phyloP scores from a whole-genome alignment of 2,888 invertebrate genomes.

The Tenodera sinensis region DNA sequence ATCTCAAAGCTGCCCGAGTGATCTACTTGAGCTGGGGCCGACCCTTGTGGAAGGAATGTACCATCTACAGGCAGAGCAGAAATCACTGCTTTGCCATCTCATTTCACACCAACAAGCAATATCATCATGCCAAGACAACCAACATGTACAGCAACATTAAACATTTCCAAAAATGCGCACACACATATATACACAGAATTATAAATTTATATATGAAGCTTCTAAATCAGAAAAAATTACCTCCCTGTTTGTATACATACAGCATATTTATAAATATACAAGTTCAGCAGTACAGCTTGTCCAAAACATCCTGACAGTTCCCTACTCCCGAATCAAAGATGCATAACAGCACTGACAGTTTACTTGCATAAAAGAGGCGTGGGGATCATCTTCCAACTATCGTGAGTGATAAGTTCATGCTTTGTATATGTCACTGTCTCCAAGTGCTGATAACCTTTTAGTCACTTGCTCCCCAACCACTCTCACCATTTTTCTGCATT shows the following conservation, averaged over 20 bases:
- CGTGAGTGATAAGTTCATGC: too few relatives aligned
- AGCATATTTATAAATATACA: too few relatives aligned
- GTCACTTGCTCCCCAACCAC: too few relatives aligned
- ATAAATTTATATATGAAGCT: neutral
- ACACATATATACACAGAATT: neutral
- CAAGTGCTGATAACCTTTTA: too few relatives aligned
- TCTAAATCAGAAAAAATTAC: neutral
- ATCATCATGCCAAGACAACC: slow-evolving; percentile 14
- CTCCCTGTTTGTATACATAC: neutral
- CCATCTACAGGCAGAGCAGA: slow-evolving; percentile 43
- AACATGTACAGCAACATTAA: neutral
- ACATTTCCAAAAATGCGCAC: neutral
- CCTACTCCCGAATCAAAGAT: too few relatives aligned
- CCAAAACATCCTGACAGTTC: too few relatives aligned
- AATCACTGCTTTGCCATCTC: slow-evolving; percentile 12
- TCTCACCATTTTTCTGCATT: too few relatives aligned
- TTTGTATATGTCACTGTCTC: too few relatives aligned
- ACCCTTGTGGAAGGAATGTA: slow-evolving; percentile 32
- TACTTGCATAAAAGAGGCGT: too few relatives aligned
- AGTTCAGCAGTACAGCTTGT: too few relatives aligned
- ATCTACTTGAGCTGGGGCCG: slow-evolving; percentile 41
- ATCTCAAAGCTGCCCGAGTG: slow-evolving; percentile 65
- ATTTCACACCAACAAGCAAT: slow-evolving; percentile 8
- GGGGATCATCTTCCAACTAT: too few relatives aligned
- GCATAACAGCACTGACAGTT: too few relatives aligned